These are phyloP conservation scores for Tigriopus japonicus DNA, from an alignment of 1,140 invertebrate species.

Conservation along the genomic window DNA sequence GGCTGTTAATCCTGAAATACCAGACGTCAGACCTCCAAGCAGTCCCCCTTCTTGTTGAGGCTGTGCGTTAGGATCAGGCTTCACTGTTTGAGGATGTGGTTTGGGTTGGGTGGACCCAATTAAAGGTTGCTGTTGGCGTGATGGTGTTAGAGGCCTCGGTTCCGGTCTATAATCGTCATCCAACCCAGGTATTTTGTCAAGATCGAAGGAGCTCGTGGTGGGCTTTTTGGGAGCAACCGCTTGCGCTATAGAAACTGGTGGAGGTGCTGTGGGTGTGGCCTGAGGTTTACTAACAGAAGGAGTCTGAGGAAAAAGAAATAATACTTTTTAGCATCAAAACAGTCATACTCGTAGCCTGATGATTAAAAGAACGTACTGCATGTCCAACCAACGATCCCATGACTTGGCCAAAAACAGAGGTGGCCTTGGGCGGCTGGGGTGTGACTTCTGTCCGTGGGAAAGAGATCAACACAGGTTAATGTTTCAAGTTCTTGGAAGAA, in stretches of 20 bases:
- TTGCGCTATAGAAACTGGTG: not conserved
- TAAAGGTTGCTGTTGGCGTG: not conserved
- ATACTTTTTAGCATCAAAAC: constrained; percentile 9
- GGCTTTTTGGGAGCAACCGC: not conserved
- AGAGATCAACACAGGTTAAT: not conserved
- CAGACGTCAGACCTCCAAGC: constrained; percentile 17
- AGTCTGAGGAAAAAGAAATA: constrained; percentile 2
- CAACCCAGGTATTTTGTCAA: constrained; percentile 7
- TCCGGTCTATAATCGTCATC: not conserved
- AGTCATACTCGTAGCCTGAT: too few species aligned
- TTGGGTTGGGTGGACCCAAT: not conserved
- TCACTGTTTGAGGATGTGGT: not conserved
- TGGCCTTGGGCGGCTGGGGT: too few species aligned
- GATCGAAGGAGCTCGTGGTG: not conserved
- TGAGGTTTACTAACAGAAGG: not conserved
- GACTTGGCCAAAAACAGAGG: too few species aligned
- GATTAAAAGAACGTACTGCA: too few species aligned
- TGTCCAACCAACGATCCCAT: too few species aligned
- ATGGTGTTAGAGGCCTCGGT: not conserved
- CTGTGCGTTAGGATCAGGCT: not conserved
- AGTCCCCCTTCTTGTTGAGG: not conserved
- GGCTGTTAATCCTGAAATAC: constrained; percentile 14
- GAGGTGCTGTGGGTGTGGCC: not conserved
- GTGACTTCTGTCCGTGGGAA: too few species aligned
- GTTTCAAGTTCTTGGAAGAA: not conserved